Base-by-base conservation (phyloP, 1,140 invertebrate species). In the Scaptomyza graminum region DNA sequence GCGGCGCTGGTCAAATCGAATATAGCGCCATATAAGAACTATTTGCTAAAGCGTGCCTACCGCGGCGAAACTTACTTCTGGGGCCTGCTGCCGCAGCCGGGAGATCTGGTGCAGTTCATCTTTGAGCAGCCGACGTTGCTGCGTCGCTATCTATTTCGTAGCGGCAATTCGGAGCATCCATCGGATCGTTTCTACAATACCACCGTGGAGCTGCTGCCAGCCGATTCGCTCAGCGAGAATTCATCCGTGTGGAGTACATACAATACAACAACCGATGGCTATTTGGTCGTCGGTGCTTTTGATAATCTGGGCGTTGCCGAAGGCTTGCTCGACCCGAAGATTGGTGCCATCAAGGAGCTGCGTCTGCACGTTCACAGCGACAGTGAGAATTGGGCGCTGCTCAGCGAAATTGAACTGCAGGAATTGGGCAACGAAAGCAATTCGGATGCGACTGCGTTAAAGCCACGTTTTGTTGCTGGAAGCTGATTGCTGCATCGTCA, bases 141-240 rank as follows among this genome's bases (percentile, higher is more conserved):
- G 76, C 95, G 95, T 91, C 92, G 97, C 72, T 98, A 95, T 92
- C 93, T 96, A 67, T 97, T 99, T 90, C 94, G 96, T 62, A 98
- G 97, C 92, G 97, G 97, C 15, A 99, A 99, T 92, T 94, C 95
- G 3, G 97, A 99, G 82, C 97, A 99, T 93, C 95, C 96, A 0
- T 96, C 95, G 8, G 98, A 99, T 92, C 95, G 96, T 75, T 96
- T 99, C 90, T 96, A 96, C 82, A 97, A 98, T 80, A 97, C 97
- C 1, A 96, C 96, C 0, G 94, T 99, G 16, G 97, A 99, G 93
- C 94, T 98, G 11, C 91, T 96, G 47, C 95, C 95, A 4, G 92
- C 95, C 3, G 92, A 94, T 55, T 91, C 74, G 37, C 76, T 90
- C 15, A 85, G 77, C 59, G 90, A 92, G 64, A 90, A 88, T 18